These are phyloP conservation scores for Nemopilema nomurai DNA, from an alignment of 30 jellyfish, hydroid and myxozoan species.

Conservation along the genomic window DNA sequence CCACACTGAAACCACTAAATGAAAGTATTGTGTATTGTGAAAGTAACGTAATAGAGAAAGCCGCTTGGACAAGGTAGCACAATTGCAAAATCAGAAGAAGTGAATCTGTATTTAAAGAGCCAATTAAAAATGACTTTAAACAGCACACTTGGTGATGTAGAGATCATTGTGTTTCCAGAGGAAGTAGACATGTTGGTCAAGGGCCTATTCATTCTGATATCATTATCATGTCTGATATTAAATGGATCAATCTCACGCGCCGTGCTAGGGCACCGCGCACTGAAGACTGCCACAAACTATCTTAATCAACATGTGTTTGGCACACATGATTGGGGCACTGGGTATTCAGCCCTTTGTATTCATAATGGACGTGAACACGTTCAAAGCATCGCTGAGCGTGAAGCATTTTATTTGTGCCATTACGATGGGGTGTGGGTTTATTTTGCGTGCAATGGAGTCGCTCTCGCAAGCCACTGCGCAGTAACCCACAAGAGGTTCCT, in stretches of 20 bases:
- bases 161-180: not conserved
- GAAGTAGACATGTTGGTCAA: constrained; percentile 9
- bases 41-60: no score
- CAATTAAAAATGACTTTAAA: not conserved
- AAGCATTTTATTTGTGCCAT: not conserved
- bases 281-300: constrained; percentile 9
- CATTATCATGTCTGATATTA: not conserved
- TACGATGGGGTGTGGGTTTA: constrained; percentile 26
- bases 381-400: not conserved
- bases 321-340: constrained; percentile 3
- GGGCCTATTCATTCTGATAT: not conserved
- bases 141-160: not conserved
- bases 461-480: not conserved
- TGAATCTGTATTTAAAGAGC: no score
- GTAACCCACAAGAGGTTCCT: constrained; percentile 9
- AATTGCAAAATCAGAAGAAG: no score
- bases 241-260: constrained; percentile 16
- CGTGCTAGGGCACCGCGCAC: not conserved
- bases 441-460: constrained; percentile 15
- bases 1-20: no score
- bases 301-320: constrained; percentile 2
- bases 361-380: not conserved
- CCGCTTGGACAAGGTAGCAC: no score
- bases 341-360: constrained; percentile 8
- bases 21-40: no score